These are phyloP conservation scores for Parnassius glacialis DNA, from an alignment of 2,888 invertebrate genomes.

Conservation along the genomic window DNA sequence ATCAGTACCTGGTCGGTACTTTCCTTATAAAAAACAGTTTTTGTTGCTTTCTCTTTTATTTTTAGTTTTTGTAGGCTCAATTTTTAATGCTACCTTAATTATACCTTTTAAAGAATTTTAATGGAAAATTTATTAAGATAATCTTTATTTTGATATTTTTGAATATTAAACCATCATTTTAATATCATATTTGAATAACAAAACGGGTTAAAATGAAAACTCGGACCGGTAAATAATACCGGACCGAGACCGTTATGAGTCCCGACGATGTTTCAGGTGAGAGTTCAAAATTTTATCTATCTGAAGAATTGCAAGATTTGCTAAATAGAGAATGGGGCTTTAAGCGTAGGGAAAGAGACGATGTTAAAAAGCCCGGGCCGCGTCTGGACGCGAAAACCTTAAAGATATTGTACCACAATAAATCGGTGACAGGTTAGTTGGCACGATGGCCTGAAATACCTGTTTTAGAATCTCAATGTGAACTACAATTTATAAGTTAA, in stretches of 20 bases:
- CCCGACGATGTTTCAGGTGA: conserved; percentile 78
- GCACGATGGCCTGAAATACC: conserved; percentile 65
- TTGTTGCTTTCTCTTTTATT: conserved; percentile 51
- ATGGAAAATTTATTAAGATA: background rate
- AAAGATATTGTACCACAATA: conserved; percentile 75
- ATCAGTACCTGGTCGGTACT: conserved; percentile 1
- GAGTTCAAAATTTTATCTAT: conserved; percentile 69
- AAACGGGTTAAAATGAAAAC: conserved; percentile 19
- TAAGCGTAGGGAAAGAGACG: conserved; percentile 92
- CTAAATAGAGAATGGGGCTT: conserved; percentile 88
- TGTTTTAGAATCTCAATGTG: conserved; percentile 65
- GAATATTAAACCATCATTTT: conserved; percentile 6
- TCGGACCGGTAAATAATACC: conserved; percentile 44
- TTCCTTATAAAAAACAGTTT: conserved; percentile 36
- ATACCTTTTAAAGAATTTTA: background rate
- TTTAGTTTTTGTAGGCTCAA: conserved; percentile 30
- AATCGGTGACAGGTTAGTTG: conserved; percentile 79
- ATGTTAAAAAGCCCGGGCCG: conserved; percentile 97
- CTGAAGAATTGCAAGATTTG: conserved; percentile 80
- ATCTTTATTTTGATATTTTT: background rate
- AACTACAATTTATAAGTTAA: conserved; percentile 49
- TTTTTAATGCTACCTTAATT: conserved; percentile 10
- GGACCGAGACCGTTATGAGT: conserved; percentile 58
- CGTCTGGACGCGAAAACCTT: conserved; percentile 85
- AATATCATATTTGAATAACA: conserved; percentile 9